Conservation (phyloP, 1,140 invertebrate genomes). For the Cydia pomonella region DNA sequence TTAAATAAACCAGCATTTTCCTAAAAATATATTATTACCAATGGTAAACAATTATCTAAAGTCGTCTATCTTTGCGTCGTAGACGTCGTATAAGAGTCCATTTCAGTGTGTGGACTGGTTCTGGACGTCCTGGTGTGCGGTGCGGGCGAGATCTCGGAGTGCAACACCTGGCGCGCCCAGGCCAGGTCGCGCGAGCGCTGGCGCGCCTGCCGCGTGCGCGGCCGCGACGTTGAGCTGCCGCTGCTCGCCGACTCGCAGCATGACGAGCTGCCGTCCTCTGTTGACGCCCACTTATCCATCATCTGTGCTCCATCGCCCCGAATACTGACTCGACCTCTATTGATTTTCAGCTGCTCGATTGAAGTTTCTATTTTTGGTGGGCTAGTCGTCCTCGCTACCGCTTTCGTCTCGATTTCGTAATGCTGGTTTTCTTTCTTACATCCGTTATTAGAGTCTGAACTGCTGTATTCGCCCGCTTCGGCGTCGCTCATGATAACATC, state of each 20-base stretch:
- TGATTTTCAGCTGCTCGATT: constrained; percentile 59
- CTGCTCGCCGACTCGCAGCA: constrained; percentile 12
- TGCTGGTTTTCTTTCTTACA: constrained; percentile 13
- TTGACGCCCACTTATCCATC: background rate
- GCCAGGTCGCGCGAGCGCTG: constrained; percentile 47
- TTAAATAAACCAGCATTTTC: constrained; percentile 39
- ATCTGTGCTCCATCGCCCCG: background rate
- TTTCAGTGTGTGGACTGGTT: constrained; percentile 38
- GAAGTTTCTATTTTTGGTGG: constrained; percentile 66
- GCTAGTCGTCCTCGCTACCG: constrained; percentile 46
- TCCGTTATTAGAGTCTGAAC: constrained; percentile 35
- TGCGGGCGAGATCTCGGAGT: constrained; percentile 49
- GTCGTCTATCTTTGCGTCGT: constrained; percentile 42
- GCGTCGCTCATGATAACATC: constrained; percentile 59
- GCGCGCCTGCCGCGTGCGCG: constrained; percentile 3
- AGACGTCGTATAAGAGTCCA: constrained; percentile 57
- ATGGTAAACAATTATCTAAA: constrained; percentile 35
- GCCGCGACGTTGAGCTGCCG: constrained; percentile 6
- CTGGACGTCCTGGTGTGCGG: background rate
- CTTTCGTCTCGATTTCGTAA: constrained; percentile 28
- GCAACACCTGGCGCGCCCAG: constrained; percentile 58
- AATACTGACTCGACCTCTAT: constrained; percentile 34
- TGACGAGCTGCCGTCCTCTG: background rate
- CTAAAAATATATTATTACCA: constrained; percentile 41
- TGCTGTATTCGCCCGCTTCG: constrained; percentile 43